A percentile compares a stretch with the other conserved stretches of the same genome.
Evolutionary conservation across 2,797 vertebrate genomes (phyloP).

Genomic region (Capromys pilorides): DNA sequence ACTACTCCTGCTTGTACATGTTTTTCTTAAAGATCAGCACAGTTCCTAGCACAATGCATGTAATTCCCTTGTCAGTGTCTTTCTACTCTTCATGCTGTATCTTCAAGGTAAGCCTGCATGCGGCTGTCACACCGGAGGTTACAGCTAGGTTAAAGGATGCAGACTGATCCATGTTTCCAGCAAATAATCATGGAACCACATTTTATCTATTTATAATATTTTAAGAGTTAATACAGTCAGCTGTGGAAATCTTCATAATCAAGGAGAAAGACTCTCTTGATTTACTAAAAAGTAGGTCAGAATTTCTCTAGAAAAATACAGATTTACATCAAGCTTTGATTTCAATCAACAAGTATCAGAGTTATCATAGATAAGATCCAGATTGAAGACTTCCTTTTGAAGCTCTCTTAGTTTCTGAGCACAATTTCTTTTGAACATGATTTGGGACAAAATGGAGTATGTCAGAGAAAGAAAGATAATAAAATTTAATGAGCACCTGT

Average conservation of each 20-base stretch:
- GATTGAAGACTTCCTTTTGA: neutral
- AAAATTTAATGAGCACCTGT: constrained; percentile 19
- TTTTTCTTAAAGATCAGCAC: neutral
- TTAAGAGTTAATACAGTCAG: neutral
- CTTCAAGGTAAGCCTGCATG: constrained; percentile 13
- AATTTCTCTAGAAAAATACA: neutral
- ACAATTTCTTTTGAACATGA: neutral
- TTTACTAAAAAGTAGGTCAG: neutral
- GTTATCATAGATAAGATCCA: neutral
- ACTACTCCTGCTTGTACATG: neutral
- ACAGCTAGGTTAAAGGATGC: neutral
- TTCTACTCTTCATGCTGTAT: neutral
- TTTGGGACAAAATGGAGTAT: constrained; percentile 21
- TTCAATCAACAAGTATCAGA: neutral
- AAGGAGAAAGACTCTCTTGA: neutral
- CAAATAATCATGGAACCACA: constrained; percentile 2
- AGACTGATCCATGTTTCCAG: neutral
- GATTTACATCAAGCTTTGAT: neutral
- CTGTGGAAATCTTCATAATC: neutral
- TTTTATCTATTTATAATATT: constrained; percentile 3
- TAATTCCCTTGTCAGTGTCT: neutral
- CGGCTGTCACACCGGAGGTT: neutral
- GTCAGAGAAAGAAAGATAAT: neutral
- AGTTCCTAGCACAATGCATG: neutral
- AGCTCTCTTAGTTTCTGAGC: neutral